Conservation (phyloP, 2,888 invertebrate genomes). For the Carpatolechia fugitivella region DNA sequence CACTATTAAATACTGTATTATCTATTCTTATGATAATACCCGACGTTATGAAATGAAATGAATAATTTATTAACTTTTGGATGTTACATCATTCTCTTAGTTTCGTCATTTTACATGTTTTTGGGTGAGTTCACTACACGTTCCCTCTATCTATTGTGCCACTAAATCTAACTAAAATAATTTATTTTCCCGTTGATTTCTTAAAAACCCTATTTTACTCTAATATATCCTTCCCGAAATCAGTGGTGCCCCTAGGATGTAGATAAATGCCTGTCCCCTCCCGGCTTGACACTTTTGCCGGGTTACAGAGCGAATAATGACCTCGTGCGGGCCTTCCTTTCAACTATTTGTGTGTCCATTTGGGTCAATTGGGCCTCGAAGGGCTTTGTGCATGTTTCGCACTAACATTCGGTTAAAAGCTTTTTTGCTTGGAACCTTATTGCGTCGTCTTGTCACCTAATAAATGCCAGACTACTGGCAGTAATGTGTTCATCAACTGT, state of each 20-base stretch:
- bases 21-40: too few species aligned
- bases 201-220: constrained; percentile 55
- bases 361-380: constrained; percentile 72
- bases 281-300: constrained; percentile 68
- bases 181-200: constrained; percentile 61
- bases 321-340: constrained; percentile 61
- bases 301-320: constrained; percentile 72
- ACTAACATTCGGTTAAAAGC: constrained; percentile 60
- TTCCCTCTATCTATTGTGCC: too few species aligned
- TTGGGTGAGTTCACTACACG: too few species aligned
- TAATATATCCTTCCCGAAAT: constrained; percentile 66
- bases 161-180: constrained; percentile 46
- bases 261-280: constrained; percentile 69
- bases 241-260: constrained; percentile 71
- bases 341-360: constrained; percentile 75
- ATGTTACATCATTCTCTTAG: too few species aligned
- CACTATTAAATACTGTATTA: too few species aligned
- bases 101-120: too few species aligned
- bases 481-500: constrained; percentile 2
- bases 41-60: too few species aligned
- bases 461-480: background rate
- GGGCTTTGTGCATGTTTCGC: constrained; percentile 65
- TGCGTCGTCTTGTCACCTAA: constrained; percentile 31
- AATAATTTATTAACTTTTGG: too few species aligned
- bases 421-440: constrained; percentile 52